Conservation (phyloP, 2,888 invertebrate genomes). For the Schizaphis graminum region DNA sequence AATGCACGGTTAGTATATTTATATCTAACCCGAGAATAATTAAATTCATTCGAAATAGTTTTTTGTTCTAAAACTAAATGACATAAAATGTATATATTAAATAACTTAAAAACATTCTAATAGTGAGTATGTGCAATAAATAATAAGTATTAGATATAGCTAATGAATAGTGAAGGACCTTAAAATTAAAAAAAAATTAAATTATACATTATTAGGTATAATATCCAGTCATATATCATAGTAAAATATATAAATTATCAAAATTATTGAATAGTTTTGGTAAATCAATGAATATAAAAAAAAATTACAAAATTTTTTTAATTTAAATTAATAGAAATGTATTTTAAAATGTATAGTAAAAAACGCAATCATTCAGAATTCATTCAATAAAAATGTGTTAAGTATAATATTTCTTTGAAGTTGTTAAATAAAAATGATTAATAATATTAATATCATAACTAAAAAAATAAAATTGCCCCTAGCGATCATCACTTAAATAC, state of each 20-base stretch:
- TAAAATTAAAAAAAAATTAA: neutral
- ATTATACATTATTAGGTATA: neutral
- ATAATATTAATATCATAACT: too few species aligned
- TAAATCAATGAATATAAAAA: too few species aligned
- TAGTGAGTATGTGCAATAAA: neutral
- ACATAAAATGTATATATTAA: neutral
- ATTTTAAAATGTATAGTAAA: too few species aligned
- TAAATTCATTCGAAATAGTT: neutral
- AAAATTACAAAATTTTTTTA: too few species aligned
- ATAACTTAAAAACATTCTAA: neutral
- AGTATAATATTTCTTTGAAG: too few species aligned
- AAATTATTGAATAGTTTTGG: neutral
- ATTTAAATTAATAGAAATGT: too few species aligned
- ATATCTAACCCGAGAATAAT: neutral
- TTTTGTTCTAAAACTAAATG: neutral
- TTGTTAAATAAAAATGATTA: too few species aligned
- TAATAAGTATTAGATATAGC: neutral
- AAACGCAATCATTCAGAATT: too few species aligned
- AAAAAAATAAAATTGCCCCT: too few species aligned
- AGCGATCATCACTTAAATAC: too few species aligned
- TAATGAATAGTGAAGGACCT: neutral
- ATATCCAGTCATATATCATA: neutral
- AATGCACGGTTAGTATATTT: neutral
- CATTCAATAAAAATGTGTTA: too few species aligned
- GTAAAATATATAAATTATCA: too few species aligned